Evolutionary conservation across 2,797 vertebrate species (phyloP).

Genomic region (Okamejei kenojei): DNA sequence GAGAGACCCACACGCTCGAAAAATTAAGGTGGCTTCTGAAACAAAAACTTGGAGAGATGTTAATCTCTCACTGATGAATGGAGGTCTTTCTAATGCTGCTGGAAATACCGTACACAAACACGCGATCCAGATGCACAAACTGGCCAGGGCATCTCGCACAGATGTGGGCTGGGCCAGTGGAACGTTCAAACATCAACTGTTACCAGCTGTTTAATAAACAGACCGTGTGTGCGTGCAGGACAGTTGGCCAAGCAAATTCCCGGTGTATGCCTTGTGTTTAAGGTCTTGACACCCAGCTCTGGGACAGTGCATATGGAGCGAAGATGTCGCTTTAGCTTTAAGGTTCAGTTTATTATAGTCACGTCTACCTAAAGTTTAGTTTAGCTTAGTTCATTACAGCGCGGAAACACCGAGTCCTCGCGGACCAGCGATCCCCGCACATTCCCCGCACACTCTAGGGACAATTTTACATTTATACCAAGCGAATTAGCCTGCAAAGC

Average conservation of each 20-base stretch:
- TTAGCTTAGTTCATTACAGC: too few relatives aligned
- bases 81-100: neutral
- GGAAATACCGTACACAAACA: slow-evolving; percentile 12
- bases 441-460: too few relatives aligned
- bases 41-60: neutral
- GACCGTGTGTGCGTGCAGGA: neutral
- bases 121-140: neutral
- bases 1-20: neutral
- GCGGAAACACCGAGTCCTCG: too few relatives aligned
- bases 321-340: neutral
- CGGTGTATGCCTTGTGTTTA: neutral
- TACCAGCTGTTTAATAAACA: neutral
- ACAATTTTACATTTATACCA: too few relatives aligned
- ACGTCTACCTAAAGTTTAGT: too few relatives aligned
- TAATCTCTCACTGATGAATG: neutral
- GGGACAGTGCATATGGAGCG: neutral
- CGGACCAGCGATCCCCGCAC: too few relatives aligned
- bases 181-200: neutral
- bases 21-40: neutral
- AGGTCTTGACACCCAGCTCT: neutral
- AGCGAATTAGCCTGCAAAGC: too few relatives aligned
- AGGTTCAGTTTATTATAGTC: too few relatives aligned
- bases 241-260: too few relatives aligned
- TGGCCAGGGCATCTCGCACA: neutral
- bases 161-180: neutral